Evolutionary conservation across 2,888 invertebrate species (phyloP).

Genomic region (Athrips mouffetella): DNA sequence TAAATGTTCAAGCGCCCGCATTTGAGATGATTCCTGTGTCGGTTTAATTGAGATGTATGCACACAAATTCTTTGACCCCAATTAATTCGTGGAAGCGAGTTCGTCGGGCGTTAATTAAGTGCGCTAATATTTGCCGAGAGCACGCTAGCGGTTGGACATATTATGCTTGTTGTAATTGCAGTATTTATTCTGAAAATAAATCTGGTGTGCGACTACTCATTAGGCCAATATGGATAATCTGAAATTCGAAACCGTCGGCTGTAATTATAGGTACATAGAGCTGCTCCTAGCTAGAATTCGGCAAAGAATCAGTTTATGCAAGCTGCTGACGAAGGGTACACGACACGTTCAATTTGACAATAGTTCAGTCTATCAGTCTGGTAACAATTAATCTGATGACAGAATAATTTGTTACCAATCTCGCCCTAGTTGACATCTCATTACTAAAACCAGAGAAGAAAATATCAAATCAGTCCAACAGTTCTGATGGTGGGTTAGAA

Average conservation of each 20-base stretch:
- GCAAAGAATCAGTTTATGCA: not conserved
- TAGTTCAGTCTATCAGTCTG: too few relatives aligned
- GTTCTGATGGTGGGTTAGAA: too few relatives aligned
- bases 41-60: constrained; percentile 72
- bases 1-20: constrained; percentile 32
- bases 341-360: too few relatives aligned
- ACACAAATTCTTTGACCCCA: constrained; percentile 73
- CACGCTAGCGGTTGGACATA: constrained; percentile 45
- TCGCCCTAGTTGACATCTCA: too few relatives aligned
- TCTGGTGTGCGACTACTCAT: constrained; percentile 8
- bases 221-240: constrained; percentile 14
- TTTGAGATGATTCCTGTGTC: constrained; percentile 44
- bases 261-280: not conserved
- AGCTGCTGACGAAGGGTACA: too few relatives aligned
- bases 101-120: constrained; percentile 66
- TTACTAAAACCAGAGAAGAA: too few relatives aligned
- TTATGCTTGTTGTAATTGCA: constrained; percentile 37
- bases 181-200: constrained; percentile 27
- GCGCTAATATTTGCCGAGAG: constrained; percentile 62
- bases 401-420: too few relatives aligned
- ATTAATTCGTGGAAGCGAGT: constrained; percentile 72
- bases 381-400: too few relatives aligned
- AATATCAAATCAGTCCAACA: too few relatives aligned
- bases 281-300: not conserved
- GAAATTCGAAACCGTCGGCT: constrained; percentile 6